Base-by-base conservation (phyloP, 2,888 invertebrate genomes). In the Eledona agricola region DNA sequence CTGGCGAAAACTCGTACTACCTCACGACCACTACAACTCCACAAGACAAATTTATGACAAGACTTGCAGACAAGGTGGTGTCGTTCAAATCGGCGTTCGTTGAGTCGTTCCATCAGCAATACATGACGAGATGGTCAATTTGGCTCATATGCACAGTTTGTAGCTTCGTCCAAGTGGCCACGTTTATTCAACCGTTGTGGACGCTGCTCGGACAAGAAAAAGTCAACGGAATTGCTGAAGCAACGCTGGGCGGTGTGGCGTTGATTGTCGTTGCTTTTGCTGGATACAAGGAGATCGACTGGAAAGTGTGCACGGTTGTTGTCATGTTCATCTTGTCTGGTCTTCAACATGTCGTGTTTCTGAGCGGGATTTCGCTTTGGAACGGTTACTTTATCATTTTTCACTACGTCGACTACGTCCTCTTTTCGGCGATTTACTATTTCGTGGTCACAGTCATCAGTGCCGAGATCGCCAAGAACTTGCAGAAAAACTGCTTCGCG, bases 131-230 rank as follows among this genome's bases (percentile, higher is more conserved):
- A 3, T 42, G 42, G 42, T 42, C 42, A 1, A 9, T 42, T 12
- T 42, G 42, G 42, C 22, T n/a, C 13, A 9, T 19, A 6, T 42
- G 28, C n/a, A 22, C 42, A 1, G 15, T 42, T 6, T 42, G 42
- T 13, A 42, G 29, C 11, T 42, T 29, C 42, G 22, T 7, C 3
- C 42, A 31, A 22, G 22, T 42, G 4, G 29, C 42, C 4, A 20
- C 20, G 20, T 42, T 31, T 13, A 31, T 42, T 3, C 29, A 42
- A 31, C 42, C 29, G 5, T 31, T 31, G 15, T 42, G 42, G 42
- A 15, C 16, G 2, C 12, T 35, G 15, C 9, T 25, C 12, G 6
- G 11, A n/a, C 4, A 29, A 6, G 20, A 19, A 10, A 7, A 5
- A 3, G 29, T 22, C 22, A 42, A 42, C 10, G 42, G 42, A 12